phyloP scores from a whole-genome alignment of 2,113 vertebrate species.

The Xenus cinereus region DNA sequence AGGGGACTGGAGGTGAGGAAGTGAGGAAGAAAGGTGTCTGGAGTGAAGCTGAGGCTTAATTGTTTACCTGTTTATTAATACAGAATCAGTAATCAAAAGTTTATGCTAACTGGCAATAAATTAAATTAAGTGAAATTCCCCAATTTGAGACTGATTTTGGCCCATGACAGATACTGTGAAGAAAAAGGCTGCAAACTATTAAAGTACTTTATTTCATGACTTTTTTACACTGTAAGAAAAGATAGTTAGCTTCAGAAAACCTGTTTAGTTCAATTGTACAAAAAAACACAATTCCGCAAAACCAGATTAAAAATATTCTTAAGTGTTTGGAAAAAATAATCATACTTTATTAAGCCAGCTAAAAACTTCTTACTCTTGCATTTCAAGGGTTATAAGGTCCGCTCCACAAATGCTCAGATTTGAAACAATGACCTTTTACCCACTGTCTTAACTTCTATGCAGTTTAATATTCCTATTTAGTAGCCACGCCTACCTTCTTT shows the following conservation, averaged over 20 bases:
- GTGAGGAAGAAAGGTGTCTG: not conserved
- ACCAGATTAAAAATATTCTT: not conserved
- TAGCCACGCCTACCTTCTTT: not conserved
- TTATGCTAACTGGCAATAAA: not conserved
- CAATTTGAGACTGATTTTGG: not conserved
- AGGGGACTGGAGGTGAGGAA: not conserved
- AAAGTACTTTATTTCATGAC: not conserved
- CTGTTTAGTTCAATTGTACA: not conserved
- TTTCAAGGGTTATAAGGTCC: not conserved
- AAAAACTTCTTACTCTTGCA: not conserved
- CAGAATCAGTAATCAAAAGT: not conserved
- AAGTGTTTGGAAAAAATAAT: not conserved
- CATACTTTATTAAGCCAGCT: not conserved
- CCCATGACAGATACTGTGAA: rapidly evolving
- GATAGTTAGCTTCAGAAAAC: not conserved
- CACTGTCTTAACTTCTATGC: not conserved
- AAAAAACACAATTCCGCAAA: not conserved
- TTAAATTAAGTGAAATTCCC: not conserved
- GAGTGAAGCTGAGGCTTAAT: not conserved
- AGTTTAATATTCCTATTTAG: not conserved
- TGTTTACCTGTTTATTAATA: not conserved
- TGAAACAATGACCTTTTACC: not conserved
- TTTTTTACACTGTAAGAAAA: not conserved
- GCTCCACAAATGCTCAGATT: not conserved
- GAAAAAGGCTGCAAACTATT: not conserved